phyloP scores from a whole-genome alignment of 2,888 invertebrate genomes.

The Alentia gelatinosa region DNA sequence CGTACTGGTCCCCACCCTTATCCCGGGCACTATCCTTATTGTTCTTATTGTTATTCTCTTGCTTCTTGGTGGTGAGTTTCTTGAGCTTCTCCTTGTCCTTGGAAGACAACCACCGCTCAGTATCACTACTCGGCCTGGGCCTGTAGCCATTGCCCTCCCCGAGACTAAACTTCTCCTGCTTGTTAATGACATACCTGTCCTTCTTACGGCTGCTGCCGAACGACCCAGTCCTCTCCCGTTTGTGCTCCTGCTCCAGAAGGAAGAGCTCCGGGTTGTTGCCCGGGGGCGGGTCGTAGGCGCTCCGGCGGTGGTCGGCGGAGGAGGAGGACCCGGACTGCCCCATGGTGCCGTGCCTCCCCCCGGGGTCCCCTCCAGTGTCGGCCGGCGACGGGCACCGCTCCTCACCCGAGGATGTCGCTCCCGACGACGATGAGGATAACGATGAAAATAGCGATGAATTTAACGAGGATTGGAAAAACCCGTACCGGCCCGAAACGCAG shows the following conservation, averaged over 20 bases:
- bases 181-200: slow-evolving; percentile 33
- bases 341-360: not conserved
- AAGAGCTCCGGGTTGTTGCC: slow-evolving; percentile 23
- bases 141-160: not conserved
- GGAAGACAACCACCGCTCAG: not conserved
- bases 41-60: not conserved
- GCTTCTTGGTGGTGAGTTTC: not conserved
- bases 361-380: not conserved
- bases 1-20: not conserved
- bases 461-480: too few species aligned
- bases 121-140: not conserved
- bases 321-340: not conserved
- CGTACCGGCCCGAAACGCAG: not conserved
- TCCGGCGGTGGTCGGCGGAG: not conserved
- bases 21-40: not conserved
- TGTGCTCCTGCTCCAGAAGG: slow-evolving; percentile 1
- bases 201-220: slow-evolving; percentile 20
- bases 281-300: slow-evolving; percentile 36
- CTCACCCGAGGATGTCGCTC: too few species aligned
- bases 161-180: slow-evolving; percentile 17
- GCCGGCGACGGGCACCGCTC: too few species aligned
- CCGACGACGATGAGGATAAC: too few species aligned
- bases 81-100: not conserved
- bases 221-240: slow-evolving; percentile 18
- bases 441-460: too few species aligned